Percentiles rank a stretch among this genome's conserved stretches.
These are phyloP conservation scores for Cassiopea andromeda DNA, from an alignment of 30 jellyfish, hydroid and myxozoan genomes.

Conservation along the genomic window DNA sequence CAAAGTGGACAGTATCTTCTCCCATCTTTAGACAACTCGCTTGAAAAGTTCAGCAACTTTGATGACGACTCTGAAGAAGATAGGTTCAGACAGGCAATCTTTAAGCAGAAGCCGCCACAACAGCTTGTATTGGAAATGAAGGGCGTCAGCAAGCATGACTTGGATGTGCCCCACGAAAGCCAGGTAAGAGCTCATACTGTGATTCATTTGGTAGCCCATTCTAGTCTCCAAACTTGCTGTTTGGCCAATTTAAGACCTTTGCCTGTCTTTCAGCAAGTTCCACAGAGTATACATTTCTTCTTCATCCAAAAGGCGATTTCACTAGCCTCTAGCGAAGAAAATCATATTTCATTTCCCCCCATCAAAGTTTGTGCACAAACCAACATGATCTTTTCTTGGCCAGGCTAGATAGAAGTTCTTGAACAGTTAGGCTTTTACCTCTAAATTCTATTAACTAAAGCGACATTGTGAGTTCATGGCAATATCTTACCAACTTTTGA, in stretches of 20 bases:
- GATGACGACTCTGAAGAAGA: slow-evolving; percentile 73
- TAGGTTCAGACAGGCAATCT: slow-evolving; percentile 50
- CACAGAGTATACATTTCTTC: no score
- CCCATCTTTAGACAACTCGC: background rate
- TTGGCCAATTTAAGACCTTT: background rate
- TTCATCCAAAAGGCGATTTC: no score
- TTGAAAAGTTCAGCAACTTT: background rate
- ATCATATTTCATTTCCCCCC: no score
- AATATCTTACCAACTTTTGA: no score
- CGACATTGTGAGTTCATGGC: no score
- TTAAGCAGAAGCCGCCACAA: slow-evolving; percentile 31
- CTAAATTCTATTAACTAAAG: no score
- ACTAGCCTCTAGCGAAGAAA: no score
- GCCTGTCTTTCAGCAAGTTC: no score
- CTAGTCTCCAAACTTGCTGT: background rate
- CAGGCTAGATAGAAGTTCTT: no score
- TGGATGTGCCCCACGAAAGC: background rate
- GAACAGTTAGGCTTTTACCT: no score
- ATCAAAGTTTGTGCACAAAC: no score
- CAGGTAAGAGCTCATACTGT: background rate
- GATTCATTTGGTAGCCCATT: background rate
- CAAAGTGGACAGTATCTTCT: background rate
- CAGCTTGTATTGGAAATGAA: background rate
- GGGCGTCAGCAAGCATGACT: background rate
- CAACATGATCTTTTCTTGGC: no score